Percentiles rank a stretch among this genome's conserved stretches.
Evolutionary conservation across 2,797 vertebrate genomes (phyloP).

Genomic region (Syngnathus acus): DNA sequence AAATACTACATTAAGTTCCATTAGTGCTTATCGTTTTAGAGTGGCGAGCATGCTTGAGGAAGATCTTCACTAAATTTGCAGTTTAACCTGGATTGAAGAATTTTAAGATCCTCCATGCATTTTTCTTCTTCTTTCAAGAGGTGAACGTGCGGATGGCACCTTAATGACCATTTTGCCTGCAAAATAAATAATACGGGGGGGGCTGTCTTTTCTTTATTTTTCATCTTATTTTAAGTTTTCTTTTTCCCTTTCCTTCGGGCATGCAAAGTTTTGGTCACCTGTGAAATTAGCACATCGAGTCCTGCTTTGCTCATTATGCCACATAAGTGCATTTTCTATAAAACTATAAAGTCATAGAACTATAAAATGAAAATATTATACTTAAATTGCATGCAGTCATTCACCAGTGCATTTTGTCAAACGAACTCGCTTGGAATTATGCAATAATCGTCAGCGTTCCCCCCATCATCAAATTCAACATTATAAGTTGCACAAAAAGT

Average conservation of each 20-base stretch:
- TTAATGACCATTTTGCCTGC: conserved; percentile 49
- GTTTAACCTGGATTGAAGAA: conserved; percentile 40
- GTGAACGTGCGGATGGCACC: conserved; percentile 65
- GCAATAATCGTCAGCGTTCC: neutral
- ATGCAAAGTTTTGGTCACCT: conserved; percentile 29
- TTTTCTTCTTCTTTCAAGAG: conserved; percentile 68
- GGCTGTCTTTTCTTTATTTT: neutral
- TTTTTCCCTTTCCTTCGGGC: too few species aligned
- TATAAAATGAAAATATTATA: neutral
- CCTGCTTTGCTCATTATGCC: conserved; percentile 43
- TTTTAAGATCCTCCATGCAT: conserved; percentile 56
- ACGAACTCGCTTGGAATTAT: neutral
- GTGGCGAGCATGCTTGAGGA: neutral
- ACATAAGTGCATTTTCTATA: neutral
- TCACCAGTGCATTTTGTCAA: neutral
- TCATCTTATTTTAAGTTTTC: conserved; percentile 8
- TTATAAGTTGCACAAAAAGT: neutral
- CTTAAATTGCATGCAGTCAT: neutral
- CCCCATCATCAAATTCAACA: neutral
- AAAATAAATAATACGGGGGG: conserved; percentile 8
- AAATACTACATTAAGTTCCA: conserved; percentile 5
- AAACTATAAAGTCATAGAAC: neutral
- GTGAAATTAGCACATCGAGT: conserved; percentile 38
- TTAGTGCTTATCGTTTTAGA: neutral
- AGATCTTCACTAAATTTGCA: neutral